Percentiles rank a stretch among this genome's conserved stretches.
These are phyloP conservation scores for Caenorhabditis afra DNA, from an alignment of 2,888 invertebrate species.

Conservation along the genomic window DNA sequence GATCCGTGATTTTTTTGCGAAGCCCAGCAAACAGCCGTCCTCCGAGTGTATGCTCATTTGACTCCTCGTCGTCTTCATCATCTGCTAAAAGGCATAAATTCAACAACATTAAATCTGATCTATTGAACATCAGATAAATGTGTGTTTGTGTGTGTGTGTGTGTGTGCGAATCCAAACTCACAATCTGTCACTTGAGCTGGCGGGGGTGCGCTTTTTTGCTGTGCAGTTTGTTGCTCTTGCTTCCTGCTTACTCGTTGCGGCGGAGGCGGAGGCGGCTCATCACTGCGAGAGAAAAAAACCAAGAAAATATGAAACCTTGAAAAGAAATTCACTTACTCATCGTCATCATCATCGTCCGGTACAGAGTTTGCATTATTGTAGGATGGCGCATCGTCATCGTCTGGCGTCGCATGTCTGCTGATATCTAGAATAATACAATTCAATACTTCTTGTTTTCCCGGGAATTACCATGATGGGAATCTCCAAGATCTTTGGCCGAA, in stretches of 20 bases:
- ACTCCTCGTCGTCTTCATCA: constrained; percentile 66
- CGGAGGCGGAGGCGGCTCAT: constrained; percentile 33
- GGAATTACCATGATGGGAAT: constrained; percentile 55
- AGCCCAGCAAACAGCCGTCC: constrained; percentile 66
- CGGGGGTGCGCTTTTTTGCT: constrained; percentile 35
- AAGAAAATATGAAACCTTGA: too few relatives aligned
- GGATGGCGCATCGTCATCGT: constrained; percentile 31
- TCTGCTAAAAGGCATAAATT: constrained; percentile 39
- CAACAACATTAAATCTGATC: neutral
- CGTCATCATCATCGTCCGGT: constrained; percentile 41
- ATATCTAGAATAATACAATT: constrained; percentile 59
- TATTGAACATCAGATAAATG: constrained; percentile 1
- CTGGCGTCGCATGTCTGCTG: constrained; percentile 10
- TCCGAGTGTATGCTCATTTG: constrained; percentile 60
- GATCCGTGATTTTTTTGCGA: constrained; percentile 64
- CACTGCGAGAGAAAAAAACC: constrained; percentile 35
- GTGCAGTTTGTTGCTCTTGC: constrained; percentile 38
- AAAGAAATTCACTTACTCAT: constrained; percentile 33
- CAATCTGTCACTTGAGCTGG: constrained; percentile 45
- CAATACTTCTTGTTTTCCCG: neutral
- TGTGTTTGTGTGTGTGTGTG: neutral
- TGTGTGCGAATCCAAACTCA: constrained; percentile 12
- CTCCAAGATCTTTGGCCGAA: constrained; percentile 72
- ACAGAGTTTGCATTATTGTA: constrained; percentile 7
- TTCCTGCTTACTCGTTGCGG: constrained; percentile 34